Evolutionary conservation across 2,888 invertebrate genomes (phyloP).

Genomic region (Tiliacea aurago): DNA sequence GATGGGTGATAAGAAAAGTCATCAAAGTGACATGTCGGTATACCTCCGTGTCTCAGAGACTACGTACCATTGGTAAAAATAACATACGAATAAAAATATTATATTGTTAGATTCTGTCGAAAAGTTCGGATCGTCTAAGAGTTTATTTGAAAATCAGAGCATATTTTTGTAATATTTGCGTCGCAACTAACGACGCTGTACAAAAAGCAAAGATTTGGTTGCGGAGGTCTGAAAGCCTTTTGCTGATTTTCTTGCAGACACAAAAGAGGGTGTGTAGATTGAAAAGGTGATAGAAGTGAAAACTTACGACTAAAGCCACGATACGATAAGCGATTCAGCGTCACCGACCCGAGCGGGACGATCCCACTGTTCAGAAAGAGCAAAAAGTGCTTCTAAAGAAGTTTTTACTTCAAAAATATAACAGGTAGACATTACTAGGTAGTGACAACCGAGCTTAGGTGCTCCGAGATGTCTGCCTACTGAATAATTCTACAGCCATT

Average conservation of each 20-base stretch:
- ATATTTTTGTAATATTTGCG: not conserved
- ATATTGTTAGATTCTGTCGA: not conserved
- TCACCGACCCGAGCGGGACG: no score
- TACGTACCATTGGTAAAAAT: not conserved
- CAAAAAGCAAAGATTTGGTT: not conserved
- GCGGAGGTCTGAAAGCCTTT: not conserved
- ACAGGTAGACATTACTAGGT: not conserved
- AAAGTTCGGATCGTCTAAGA: not conserved
- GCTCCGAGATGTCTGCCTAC: not conserved
- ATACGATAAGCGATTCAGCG: not conserved
- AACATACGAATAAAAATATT: not conserved
- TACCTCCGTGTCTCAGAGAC: not conserved
- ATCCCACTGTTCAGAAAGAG: no score
- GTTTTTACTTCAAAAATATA: not conserved
- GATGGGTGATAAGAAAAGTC: not conserved
- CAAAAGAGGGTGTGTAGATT: not conserved
- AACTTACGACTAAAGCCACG: not conserved
- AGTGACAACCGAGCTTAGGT: not conserved
- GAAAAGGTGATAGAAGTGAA: not conserved
- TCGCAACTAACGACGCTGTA: not conserved
- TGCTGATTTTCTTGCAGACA: not conserved
- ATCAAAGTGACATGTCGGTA: not conserved
- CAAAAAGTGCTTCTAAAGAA: no score
- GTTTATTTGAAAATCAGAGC: no score
- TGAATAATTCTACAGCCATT: slow-evolving; percentile 7